Conservation (phyloP, 1,140 invertebrate species). For the Samia ricini region DNA sequence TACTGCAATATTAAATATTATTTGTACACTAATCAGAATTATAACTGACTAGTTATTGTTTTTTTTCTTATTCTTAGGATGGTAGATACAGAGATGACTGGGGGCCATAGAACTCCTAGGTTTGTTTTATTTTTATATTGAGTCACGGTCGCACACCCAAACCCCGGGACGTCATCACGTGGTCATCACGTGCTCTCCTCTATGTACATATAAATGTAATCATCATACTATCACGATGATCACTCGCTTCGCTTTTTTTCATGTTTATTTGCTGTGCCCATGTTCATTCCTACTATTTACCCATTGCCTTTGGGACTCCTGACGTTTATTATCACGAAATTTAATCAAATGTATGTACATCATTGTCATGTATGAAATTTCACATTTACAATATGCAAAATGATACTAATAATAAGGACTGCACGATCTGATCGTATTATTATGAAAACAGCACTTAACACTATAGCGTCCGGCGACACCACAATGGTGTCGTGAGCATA, state of each 20-base stretch:
- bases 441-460: too few species aligned
- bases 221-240: conserved; percentile 28
- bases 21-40: neutral
- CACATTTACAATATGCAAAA: too few species aligned
- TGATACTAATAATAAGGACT: too few species aligned
- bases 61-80: conserved; percentile 77
- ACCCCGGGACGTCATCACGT: conserved; percentile 40
- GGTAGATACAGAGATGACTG: conserved; percentile 81
- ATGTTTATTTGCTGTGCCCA: conserved; percentile 31
- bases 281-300: conserved; percentile 8
- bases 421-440: too few species aligned
- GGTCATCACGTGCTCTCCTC: conserved; percentile 10
- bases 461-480: too few species aligned
- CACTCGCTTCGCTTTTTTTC: conserved; percentile 42
- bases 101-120: conserved; percentile 81
- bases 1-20: too few species aligned
- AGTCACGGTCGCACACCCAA: conserved; percentile 60
- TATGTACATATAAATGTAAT: conserved; percentile 31
- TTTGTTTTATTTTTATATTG: conserved; percentile 77
- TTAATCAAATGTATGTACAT: neutral
- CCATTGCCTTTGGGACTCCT: neutral
- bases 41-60: conserved; percentile 38
- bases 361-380: neutral
- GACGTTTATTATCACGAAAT: neutral
- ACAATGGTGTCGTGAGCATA: too few species aligned